Conservation (phyloP, 2,113 vertebrate genomes). For the Macquaria ambigua region DNA sequence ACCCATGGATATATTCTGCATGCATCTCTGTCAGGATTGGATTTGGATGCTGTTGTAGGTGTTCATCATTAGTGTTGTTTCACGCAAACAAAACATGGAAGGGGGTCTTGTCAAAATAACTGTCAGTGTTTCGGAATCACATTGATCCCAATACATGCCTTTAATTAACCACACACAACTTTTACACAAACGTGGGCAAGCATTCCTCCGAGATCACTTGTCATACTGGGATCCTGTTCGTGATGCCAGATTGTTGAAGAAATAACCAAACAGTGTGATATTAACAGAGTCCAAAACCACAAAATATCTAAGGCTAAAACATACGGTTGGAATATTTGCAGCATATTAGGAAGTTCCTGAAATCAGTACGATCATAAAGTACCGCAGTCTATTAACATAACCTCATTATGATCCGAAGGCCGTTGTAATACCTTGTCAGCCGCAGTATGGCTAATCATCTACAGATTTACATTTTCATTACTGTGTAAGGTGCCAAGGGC, state of each 20-base stretch:
- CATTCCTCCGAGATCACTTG: background rate
- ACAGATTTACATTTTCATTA: constrained; percentile 62
- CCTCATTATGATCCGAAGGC: constrained; percentile 24
- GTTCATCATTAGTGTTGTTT: too few species aligned
- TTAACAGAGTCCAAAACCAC: background rate
- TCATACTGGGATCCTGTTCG: background rate
- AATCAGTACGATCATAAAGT: background rate
- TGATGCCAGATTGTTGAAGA: background rate
- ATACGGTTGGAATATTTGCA: background rate
- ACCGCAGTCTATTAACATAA: constrained; percentile 25
- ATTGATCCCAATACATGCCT: background rate
- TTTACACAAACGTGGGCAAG: background rate
- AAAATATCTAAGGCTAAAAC: background rate
- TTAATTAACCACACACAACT: background rate
- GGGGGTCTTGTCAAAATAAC: background rate
- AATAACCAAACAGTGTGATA: background rate
- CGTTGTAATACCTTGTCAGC: constrained; percentile 22
- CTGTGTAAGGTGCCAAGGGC: constrained; percentile 35
- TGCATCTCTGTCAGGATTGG: background rate
- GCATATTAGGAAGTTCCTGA: background rate
- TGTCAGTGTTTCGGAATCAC: background rate
- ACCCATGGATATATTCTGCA: background rate
- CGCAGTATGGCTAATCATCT: constrained; percentile 35
- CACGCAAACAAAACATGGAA: background rate
- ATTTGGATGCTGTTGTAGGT: too few species aligned